Evolutionary conservation across 2,888 invertebrate genomes (phyloP), one percentile per base, ranked within the genome.

Genomic region (Saturnia japonica): DNA sequence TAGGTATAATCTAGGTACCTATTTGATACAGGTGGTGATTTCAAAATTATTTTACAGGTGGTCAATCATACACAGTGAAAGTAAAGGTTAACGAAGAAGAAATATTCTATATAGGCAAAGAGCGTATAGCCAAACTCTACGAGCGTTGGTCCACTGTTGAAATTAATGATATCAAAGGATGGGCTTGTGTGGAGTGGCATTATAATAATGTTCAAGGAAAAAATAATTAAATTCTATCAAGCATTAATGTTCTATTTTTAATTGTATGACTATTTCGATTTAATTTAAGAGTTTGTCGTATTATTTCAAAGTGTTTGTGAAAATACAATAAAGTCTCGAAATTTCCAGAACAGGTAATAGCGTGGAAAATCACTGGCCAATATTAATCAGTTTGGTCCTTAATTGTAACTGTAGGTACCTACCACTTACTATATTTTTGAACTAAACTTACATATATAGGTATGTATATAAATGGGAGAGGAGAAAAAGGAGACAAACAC

Each of bases 131-230:
- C 0, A 94, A 95, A 78, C 86, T 96, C 69, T 93, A 95, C 70
- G 96, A 96, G 79, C 87, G 95, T 67, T 94, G 96, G 88, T 95
- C 94, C 72, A 87, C 86, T 14, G 95, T 95, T 72, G 89, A 92
- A 67, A 94, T 96, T 2, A 96, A 96, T 80, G 96, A 95, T 0
- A 80, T 95, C 0, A 94, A 92, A 73, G 96, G 96, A 0, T 95
- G 95, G 88, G 96, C 96, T 0, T 94, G 95, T 72, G 94, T 95
- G 0, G 96, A 96, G 81, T 96, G 96, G 95, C 94, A 95, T 69
- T 96, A 96, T 79, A 93, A 95, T 75, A 95, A 96, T 74, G 80
- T 88, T 8, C 64, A 68, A 14, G 47, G 40, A 16, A 64, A 43
- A 12, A 28, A 68, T 11, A 82, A 71, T 68, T 22, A 72, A 68